A percentile compares a stretch with the other conserved stretches of the same genome.
Conservation (phyloP, 2,113 vertebrate genomes). For the Seriola quinqueradiata region DNA sequence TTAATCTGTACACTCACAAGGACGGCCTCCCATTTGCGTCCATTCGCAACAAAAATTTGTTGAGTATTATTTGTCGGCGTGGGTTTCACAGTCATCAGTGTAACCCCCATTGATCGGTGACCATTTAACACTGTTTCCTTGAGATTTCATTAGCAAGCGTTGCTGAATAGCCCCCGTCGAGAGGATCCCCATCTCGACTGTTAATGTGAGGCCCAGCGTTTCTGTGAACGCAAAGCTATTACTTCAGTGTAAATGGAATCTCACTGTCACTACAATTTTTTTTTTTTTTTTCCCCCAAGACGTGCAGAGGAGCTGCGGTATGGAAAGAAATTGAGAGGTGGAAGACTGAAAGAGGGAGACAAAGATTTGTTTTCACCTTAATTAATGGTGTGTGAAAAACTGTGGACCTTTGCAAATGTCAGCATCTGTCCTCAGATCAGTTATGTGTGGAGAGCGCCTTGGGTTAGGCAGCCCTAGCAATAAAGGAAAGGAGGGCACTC, state of each 20-base stretch:
- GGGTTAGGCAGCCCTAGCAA: slow-evolving; percentile 59
- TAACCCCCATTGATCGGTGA: slow-evolving; percentile 1
- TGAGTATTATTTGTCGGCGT: not conserved
- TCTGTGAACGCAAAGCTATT: slow-evolving; percentile 48
- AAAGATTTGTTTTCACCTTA: slow-evolving; percentile 70
- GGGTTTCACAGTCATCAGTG: not conserved
- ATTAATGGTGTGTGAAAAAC: slow-evolving; percentile 72
- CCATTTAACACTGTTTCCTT: not conserved
- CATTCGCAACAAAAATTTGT: not conserved
- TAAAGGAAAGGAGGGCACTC: slow-evolving; percentile 48
- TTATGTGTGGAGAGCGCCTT: slow-evolving; percentile 46
- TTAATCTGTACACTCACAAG: not conserved
- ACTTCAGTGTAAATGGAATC: slow-evolving; percentile 47
- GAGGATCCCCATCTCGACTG: slow-evolving; percentile 7
- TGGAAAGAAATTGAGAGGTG: slow-evolving; percentile 24
- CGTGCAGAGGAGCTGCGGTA: not conserved
- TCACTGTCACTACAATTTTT: slow-evolving; percentile 15
- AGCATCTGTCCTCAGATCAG: slow-evolving; percentile 71
- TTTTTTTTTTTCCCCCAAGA: not conserved
- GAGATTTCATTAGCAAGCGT: slow-evolving; percentile 25
- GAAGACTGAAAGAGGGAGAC: slow-evolving; percentile 42
- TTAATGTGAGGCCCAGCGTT: slow-evolving; percentile 40
- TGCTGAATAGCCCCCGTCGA: not conserved
- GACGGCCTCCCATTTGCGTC: not conserved
- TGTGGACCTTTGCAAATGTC: slow-evolving; percentile 78